Base-by-base conservation (phyloP, 2,113 vertebrate species). In the Corythoichthys intestinalis region DNA sequence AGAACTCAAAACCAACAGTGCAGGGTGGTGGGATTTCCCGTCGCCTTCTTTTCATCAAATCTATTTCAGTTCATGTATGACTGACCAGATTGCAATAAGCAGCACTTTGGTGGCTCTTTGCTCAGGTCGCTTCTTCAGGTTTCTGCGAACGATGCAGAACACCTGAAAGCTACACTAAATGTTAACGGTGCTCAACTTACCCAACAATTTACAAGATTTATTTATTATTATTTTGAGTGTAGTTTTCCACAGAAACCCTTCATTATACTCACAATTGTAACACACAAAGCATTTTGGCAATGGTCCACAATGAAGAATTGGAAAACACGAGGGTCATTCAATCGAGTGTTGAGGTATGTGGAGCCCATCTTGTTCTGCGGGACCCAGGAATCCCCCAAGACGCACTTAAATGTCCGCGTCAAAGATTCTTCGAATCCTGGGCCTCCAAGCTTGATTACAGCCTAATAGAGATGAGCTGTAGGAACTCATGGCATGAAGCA, bases 1-100 rank as follows among this genome's bases (percentile, higher is more conserved):
- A 92, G 75, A 88, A 85, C 76, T 82, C 81, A 85, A 66, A 89
- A 90, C 84, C 82, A 83, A 89, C 81, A 78, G 89, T 87, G 90
- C 81, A 90, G 78, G 65, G 77, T 80, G 75, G 73, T 75, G 82
- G 90, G 82, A 65, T 73, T 54, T 37, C 58, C 28, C 37, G 67
- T 65, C 41, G 34, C 39, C 39, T 53, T 46, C 64, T 39, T 66
- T 48, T 56, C 20, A 28, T 28, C 20, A 44, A 71, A 71, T 71
- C 53, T 53, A 54, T 73, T 52, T 69, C 14, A 72, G 64, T 62
- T 74, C 64, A 28, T 46, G 39, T 9, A 2, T 2, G 48, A 78
- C 70, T 6, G 41, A 47, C 11, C 0, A 71, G 71, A 83, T 73
- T 58, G 72, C 66, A 85, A 82, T 60, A 35, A 75, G 66, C 67